Percentiles rank a stretch among this genome's conserved stretches.
These are phyloP conservation scores for Diachasmimorpha longicaudata DNA, from an alignment of 1,140 invertebrate genomes.

Conservation along the genomic window DNA sequence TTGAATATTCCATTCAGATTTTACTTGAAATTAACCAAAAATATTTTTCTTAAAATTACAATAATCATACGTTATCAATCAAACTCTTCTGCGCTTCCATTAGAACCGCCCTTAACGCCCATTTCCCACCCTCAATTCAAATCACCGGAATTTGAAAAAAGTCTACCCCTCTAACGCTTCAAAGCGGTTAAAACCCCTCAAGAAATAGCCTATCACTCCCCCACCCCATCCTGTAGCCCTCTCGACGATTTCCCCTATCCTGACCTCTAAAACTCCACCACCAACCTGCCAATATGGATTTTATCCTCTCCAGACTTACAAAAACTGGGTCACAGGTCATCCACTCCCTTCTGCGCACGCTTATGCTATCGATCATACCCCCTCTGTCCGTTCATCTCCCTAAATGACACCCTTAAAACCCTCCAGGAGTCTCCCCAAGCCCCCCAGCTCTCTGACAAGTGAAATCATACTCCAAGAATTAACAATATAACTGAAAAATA, in stretches of 20 bases:
- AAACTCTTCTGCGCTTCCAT: no score
- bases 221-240: not conserved
- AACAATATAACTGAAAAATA: not conserved
- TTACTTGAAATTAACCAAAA: no score
- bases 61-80: no score
- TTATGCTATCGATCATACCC: not conserved
- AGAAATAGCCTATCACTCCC: not conserved
- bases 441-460: not conserved
- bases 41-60: no score
- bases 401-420: not conserved
- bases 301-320: not conserved
- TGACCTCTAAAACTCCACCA: not conserved
- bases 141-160: no score
- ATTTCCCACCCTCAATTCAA: no score
- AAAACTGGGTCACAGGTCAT: not conserved
- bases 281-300: not conserved
- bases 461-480: not conserved
- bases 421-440: not conserved
- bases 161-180: no score
- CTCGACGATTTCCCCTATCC: no score
- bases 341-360: not conserved
- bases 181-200: not conserved
- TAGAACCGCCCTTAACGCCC: no score
- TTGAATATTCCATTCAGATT: no score
- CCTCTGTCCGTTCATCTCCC: not conserved